Evolutionary conservation across 1,140 invertebrate species (phyloP), one percentile per base, ranked within the genome.

Genomic region (Nasonia giraulti): DNA sequence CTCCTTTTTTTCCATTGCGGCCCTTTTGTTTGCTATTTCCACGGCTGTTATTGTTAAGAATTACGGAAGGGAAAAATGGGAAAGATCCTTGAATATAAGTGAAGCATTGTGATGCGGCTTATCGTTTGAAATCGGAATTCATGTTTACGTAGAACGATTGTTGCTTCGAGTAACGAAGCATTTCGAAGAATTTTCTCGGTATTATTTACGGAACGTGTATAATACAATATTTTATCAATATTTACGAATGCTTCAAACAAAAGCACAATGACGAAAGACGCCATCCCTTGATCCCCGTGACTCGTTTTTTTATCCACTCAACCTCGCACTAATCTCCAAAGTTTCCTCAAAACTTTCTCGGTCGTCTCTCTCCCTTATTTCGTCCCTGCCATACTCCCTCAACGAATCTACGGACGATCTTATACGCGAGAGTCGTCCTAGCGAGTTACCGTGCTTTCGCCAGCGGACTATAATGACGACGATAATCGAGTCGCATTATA

Each of bases 401-500:
- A 0, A 44, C 20, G 55, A n/a, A 62, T 62, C 55, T 62, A 71
- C 8, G 68, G 12, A 31, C 27, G 68, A 71, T 71, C 55, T 62
- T n/a, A 3, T n/a, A 1, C 31, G 68, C 27, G 23, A n/a, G 27
- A 71, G 31, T 71, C 55, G 55, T 62, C 55, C 68, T 71, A 27
- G 68, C 68, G 47, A 78, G 47, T 78, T 55, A 78, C 47, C 47
- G 50, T 10, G 14, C 27, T 62, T 6, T 37, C 4, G 3, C 33
- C 33, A 37, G 76, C 20, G 1, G 47, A 66, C 20, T 66, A 78
- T 78, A 78, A 78, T 62, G 76, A 78, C 31, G 76, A 78, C n/a
- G 76, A 78, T 62, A 78, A 78, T 78, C 76, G 76, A 62, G 76
- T 66, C 23, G 50, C 50, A 66, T 62, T 66, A 33, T 78, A 66